Evolutionary conservation across 1,140 invertebrate species (phyloP).

Genomic region (Drosophila guanche): DNA sequence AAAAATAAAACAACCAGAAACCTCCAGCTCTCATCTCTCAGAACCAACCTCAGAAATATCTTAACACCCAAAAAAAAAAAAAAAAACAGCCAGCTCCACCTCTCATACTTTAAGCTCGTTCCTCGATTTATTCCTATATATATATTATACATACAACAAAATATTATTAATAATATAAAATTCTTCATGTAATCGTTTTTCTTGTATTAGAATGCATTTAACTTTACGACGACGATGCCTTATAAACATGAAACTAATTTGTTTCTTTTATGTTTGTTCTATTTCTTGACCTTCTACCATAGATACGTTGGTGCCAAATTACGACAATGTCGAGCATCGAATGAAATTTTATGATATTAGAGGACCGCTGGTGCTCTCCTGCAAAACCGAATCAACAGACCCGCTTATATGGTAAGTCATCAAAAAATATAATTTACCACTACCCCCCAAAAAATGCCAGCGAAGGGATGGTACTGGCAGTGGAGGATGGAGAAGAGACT

Average conservation of each 20-base stretch:
- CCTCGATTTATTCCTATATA: conserved; percentile 57
- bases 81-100: conserved; percentile 14
- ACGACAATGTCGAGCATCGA: conserved; percentile 77
- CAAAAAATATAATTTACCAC: conserved; percentile 6
- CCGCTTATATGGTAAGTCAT: conserved; percentile 73
- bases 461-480: background rate
- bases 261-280: conserved; percentile 23
- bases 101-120: conserved; percentile 71
- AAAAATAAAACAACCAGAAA: conserved; percentile 26
- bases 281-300: conserved; percentile 34
- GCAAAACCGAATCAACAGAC: conserved; percentile 54
- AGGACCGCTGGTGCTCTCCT: conserved; percentile 80
- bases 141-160: conserved; percentile 44
- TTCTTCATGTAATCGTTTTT: conserved; percentile 66
- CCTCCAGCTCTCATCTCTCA: conserved; percentile 35
- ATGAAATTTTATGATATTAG: conserved; percentile 83
- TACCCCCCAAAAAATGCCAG: background rate
- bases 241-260: conserved; percentile 28
- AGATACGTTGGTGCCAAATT: conserved; percentile 82
- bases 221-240: conserved; percentile 1
- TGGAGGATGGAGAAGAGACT: conserved; percentile 1
- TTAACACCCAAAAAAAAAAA: conserved; percentile 4
- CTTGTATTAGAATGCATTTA: conserved; percentile 32
- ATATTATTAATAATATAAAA: conserved; percentile 58
- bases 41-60: conserved; percentile 2